These are phyloP conservation scores for Pissodes strobi DNA, from an alignment of 1,140 invertebrate genomes.

Conservation along the genomic window DNA sequence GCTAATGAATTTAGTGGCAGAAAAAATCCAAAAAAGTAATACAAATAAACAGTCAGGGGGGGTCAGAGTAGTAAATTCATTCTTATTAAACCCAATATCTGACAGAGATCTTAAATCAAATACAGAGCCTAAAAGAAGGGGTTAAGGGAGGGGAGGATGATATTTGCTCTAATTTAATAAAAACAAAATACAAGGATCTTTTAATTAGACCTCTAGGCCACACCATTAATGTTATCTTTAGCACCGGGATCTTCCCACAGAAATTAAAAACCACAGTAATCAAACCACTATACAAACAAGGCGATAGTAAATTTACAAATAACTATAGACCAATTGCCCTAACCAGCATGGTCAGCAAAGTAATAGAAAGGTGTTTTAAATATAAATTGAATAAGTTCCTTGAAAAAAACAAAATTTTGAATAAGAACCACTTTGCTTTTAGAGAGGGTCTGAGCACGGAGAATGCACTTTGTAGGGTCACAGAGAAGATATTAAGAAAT, in stretches of 20 bases:
- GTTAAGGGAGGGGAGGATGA: slow-evolving; percentile 6
- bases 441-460: slow-evolving; percentile 5
- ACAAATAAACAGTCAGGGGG: background rate
- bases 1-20: slow-evolving; percentile 8
- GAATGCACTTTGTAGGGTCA: slow-evolving; percentile 7
- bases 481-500: slow-evolving; percentile 18
- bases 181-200: slow-evolving; percentile 1
- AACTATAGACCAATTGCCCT: slow-evolving; percentile 14
- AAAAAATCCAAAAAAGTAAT: background rate
- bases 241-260: slow-evolving; percentile 2
- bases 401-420: no score
- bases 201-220: slow-evolving; percentile 2
- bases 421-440: slow-evolving; percentile 18
- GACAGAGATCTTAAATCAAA: background rate
- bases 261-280: background rate
- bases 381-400: no score
- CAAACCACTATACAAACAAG: slow-evolving; percentile 13
- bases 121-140: background rate
- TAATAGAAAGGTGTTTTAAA: slow-evolving; percentile 21
- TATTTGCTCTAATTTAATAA: slow-evolving; percentile 3
- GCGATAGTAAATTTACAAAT: background rate
- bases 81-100: background rate
- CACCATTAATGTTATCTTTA: slow-evolving; percentile 1
- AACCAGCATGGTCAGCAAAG: slow-evolving; percentile 12
- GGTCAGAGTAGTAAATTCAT: background rate